Percentiles rank a stretch among this genome's conserved stretches.
These are phyloP conservation scores for Melinaea marsaeus DNA, from an alignment of 2,888 invertebrate genomes.

Conservation along the genomic window DNA sequence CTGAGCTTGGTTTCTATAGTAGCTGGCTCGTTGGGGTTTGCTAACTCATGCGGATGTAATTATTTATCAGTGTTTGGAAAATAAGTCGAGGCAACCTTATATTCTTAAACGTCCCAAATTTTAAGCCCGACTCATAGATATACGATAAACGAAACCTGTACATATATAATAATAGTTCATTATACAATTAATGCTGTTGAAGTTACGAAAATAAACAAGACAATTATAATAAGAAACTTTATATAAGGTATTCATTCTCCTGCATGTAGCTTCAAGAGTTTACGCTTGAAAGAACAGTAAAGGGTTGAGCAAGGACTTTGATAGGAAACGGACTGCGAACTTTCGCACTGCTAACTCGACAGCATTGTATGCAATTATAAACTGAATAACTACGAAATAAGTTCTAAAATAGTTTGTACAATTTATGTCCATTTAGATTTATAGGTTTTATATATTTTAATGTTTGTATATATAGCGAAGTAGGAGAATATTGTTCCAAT, in stretches of 20 bases:
- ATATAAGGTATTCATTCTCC: constrained; percentile 1
- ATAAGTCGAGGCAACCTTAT: not conserved
- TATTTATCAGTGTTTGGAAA: constrained; percentile 3
- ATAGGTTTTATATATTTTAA: not conserved
- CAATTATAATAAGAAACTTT: constrained; percentile 4
- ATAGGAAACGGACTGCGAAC: constrained; percentile 27
- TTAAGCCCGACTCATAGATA: too few species aligned
- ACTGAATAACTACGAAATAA: constrained; percentile 15
- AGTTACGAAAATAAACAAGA: not conserved
- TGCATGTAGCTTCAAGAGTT: constrained; percentile 6
- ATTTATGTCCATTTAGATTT: not conserved
- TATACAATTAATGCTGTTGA: not conserved
- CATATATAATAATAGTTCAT: not conserved
- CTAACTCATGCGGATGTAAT: constrained; percentile 5
- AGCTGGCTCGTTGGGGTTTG: constrained; percentile 6
- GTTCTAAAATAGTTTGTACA: constrained; percentile 9
- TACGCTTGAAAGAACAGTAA: constrained; percentile 23
- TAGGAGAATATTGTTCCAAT: not conserved
- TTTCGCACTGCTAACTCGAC: constrained; percentile 21
- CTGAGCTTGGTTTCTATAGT: constrained; percentile 6
- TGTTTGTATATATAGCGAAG: not conserved
- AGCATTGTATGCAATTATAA: constrained; percentile 19
- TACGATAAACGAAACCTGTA: too few species aligned
- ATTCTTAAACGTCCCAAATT: too few species aligned
- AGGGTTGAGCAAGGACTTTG: constrained; percentile 28